phyloP scores from a whole-genome alignment of 2,888 invertebrate species.

The Athalia circularis region DNA sequence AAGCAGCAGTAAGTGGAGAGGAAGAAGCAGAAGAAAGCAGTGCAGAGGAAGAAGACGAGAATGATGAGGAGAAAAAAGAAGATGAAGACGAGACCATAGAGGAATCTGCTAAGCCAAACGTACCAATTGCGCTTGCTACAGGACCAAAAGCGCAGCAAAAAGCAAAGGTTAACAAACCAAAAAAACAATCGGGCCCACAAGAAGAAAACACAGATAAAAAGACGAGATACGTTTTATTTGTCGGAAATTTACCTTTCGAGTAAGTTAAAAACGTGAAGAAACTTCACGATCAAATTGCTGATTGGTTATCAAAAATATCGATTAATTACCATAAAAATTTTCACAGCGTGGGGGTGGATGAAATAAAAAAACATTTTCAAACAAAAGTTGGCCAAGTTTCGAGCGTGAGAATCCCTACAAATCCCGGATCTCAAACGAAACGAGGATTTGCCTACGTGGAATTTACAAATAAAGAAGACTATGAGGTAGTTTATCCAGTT shows the following conservation, averaged over 20 bases:
- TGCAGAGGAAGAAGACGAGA: constrained; percentile 23
- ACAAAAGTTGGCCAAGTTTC: constrained; percentile 70
- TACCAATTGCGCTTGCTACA: no score
- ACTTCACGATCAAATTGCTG: neutral
- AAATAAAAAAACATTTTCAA: constrained; percentile 73
- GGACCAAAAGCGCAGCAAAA: constrained; percentile 12
- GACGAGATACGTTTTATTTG: constrained; percentile 72
- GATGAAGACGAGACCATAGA: neutral
- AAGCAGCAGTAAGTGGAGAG: constrained; percentile 41
- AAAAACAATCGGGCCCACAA: neutral
- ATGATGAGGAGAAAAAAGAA: constrained; percentile 20
- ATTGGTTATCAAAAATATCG: constrained; percentile 7
- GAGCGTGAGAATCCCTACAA: constrained; percentile 71
- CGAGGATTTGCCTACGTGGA: constrained; percentile 75
- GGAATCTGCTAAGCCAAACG: no score
- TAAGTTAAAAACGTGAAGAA: constrained; percentile 54
- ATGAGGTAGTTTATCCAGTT: constrained; percentile 68
- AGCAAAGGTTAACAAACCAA: constrained; percentile 3
- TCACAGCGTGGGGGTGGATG: constrained; percentile 67
- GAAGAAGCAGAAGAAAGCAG: constrained; percentile 36
- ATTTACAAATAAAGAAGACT: constrained; percentile 70
- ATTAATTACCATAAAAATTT: constrained; percentile 20
- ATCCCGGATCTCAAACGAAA: constrained; percentile 63
- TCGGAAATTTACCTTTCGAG: constrained; percentile 74
- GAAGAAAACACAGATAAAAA: constrained; percentile 55